These are phyloP conservation scores for Drosophila lini DNA, from an alignment of 1,140 invertebrate genomes.

Conservation along the genomic window DNA sequence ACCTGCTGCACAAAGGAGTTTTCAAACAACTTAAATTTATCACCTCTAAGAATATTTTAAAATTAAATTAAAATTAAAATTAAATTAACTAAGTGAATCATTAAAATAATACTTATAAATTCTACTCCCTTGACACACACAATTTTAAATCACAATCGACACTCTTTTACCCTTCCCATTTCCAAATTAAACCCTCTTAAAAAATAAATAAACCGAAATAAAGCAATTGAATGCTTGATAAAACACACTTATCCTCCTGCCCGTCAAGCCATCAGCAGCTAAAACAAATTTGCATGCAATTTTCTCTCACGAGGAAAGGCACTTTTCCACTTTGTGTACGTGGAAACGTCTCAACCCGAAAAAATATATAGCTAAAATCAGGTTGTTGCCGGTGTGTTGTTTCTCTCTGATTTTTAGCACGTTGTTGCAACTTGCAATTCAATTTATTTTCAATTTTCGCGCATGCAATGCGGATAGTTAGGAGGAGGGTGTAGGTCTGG, in stretches of 20 bases:
- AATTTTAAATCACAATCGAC: background rate
- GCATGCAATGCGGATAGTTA: conserved; percentile 52
- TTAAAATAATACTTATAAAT: background rate
- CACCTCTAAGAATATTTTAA: background rate
- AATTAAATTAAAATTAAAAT: too few relatives aligned
- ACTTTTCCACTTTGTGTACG: conserved; percentile 59
- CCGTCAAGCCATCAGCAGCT: conserved; percentile 23
- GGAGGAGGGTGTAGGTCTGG: background rate
- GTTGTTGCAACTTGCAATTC: conserved; percentile 81
- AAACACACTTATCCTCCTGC: conserved; percentile 20
- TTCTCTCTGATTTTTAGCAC: conserved; percentile 61
- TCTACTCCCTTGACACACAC: too few relatives aligned
- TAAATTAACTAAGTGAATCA: background rate
- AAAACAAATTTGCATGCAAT: conserved; percentile 77
- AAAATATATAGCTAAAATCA: conserved; percentile 22
- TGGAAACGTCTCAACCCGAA: conserved; percentile 28
- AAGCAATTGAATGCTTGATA: conserved; percentile 23
- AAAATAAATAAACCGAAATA: conserved; percentile 19
- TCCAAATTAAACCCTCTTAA: conserved; percentile 5
- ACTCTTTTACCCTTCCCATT: background rate
- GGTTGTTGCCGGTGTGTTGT: conserved; percentile 26
- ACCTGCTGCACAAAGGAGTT: too few relatives aligned
- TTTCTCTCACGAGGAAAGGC: conserved; percentile 38
- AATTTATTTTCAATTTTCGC: conserved; percentile 81
- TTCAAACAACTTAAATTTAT: background rate